Evolutionary conservation across 1,140 invertebrate species (phyloP).

Genomic region (Limonius californicus): DNA sequence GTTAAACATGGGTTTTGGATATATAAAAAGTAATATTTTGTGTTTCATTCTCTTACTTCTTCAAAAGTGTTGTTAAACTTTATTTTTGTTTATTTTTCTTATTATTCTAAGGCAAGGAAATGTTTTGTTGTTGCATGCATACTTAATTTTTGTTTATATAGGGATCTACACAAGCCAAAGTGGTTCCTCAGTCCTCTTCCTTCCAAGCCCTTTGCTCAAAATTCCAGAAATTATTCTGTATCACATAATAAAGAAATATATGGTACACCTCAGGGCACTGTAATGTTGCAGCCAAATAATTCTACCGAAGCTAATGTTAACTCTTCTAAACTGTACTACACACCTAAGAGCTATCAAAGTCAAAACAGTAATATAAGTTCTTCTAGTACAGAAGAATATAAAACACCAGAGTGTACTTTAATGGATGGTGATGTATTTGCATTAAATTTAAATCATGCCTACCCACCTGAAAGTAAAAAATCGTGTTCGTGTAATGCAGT

Average conservation of each 20-base stretch:
- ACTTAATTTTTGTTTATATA: slow-evolving; percentile 22
- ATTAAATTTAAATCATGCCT: slow-evolving; percentile 30
- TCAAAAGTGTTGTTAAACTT: no score
- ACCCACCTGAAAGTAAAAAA: not conserved
- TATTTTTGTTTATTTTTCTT: no score
- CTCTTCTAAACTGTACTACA: slow-evolving; percentile 21
- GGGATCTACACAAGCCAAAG: slow-evolving; percentile 17
- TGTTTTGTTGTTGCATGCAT: slow-evolving; percentile 17
- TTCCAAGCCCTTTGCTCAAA: not conserved
- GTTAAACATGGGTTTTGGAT: no score
- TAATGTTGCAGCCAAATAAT: no score
- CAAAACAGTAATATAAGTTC: slow-evolving; percentile 31
- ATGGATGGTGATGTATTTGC: slow-evolving; percentile 28
- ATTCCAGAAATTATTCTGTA: not conserved
- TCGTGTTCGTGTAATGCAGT: slow-evolving; percentile 21
- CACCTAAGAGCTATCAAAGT: slow-evolving; percentile 22
- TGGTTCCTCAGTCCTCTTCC: not conserved
- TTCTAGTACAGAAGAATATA: slow-evolving; percentile 33
- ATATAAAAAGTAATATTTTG: no score
- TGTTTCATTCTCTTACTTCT: no score
- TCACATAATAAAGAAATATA: not conserved
- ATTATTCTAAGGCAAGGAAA: no score
- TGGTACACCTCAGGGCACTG: not conserved
- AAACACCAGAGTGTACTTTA: slow-evolving; percentile 32
- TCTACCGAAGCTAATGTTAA: slow-evolving; percentile 20